Percentiles rank a stretch among this genome's conserved stretches.
phyloP scores from a whole-genome alignment of 2,113 vertebrate species.

The Nothocercus julius region DNA sequence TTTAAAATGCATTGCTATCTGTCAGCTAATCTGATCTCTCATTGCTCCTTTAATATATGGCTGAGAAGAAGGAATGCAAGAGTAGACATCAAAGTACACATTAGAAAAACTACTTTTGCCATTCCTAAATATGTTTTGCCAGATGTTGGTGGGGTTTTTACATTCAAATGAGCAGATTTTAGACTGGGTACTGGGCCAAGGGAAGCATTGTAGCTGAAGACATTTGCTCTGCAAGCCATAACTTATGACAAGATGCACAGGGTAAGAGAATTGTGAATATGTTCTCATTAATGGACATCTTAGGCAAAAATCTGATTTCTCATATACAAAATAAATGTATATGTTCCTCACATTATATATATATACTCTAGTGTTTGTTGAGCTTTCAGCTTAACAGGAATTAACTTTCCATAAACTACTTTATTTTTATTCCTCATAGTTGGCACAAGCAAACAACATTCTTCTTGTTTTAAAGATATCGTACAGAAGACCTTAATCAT shows the following conservation, averaged over 20 bases:
- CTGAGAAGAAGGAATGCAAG: conserved; percentile 2
- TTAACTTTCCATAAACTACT: background rate
- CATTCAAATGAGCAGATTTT: conserved; percentile 22
- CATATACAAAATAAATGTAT: background rate
- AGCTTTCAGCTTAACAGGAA: background rate
- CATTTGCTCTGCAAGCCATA: conserved; percentile 18
- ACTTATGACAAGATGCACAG: conserved; percentile 39
- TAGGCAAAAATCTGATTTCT: background rate
- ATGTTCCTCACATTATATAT: background rate
- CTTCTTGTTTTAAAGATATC: background rate
- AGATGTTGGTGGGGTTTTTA: conserved; percentile 60
- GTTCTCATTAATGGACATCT: background rate
- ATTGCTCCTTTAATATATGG: conserved; percentile 25
- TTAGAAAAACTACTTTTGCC: background rate
- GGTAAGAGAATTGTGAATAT: background rate
- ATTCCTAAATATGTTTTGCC: conserved; percentile 32
- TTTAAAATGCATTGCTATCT: conserved; percentile 45
- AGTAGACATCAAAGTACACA: background rate
- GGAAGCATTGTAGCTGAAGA: conserved; percentile 47
- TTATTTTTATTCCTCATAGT: background rate
- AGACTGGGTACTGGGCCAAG: conserved; percentile 25
- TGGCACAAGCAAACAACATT: background rate
- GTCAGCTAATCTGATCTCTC: conserved; percentile 42
- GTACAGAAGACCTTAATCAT: background rate
- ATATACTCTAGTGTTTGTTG: background rate